Evolutionary conservation across 2,113 vertebrate species (phyloP).

Genomic region (Scalopus aquaticus): DNA sequence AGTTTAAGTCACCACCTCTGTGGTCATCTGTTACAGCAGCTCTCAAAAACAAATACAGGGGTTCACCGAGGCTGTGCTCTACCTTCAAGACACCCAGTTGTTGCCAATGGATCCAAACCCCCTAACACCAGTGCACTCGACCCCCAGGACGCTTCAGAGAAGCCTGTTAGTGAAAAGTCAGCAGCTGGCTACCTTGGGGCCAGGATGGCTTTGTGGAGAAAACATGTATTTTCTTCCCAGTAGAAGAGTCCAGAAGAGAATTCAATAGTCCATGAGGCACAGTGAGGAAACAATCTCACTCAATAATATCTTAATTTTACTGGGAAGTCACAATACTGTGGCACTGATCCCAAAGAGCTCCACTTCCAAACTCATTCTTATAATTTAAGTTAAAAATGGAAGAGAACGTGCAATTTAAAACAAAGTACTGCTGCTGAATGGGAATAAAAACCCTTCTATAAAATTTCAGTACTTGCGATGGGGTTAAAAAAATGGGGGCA

Average conservation of each 20-base stretch:
- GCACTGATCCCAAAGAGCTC: neutral
- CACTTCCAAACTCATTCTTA: neutral
- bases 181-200: neutral
- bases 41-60: neutral
- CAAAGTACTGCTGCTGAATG: neutral
- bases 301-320: neutral
- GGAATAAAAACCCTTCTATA: slow-evolving; percentile 10
- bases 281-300: neutral
- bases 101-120: neutral
- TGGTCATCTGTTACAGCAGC: neutral
- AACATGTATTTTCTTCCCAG: neutral
- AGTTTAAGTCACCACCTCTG: neutral
- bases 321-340: neutral
- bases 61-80: neutral
- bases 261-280: neutral
- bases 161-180: neutral
- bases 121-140: too few species aligned
- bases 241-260: neutral
- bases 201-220: neutral
- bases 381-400: slow-evolving; percentile 37
- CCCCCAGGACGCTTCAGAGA: neutral
- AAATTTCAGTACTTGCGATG: neutral
- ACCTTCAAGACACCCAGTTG: neutral
- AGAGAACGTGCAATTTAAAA: neutral
- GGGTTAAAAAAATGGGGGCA: neutral